Conservation (phyloP, 2,797 vertebrate genomes). For the Schizopygopsis pylzovi region DNA sequence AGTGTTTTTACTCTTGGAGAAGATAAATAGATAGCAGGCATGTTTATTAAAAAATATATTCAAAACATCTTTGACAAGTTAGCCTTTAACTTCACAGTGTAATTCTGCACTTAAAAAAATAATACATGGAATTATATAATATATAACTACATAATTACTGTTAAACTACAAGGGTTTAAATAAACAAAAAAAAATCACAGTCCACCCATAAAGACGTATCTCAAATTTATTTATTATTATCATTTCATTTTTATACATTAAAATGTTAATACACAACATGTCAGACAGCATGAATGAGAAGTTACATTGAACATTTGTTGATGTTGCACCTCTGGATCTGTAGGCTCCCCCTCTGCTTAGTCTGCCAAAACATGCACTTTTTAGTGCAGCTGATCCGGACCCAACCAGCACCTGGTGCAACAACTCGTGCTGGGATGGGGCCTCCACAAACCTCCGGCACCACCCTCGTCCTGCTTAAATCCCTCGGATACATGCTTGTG, state of each 20-base stretch:
- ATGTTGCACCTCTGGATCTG: neutral
- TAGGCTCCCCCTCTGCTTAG: neutral
- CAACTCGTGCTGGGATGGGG: constrained; percentile 61
- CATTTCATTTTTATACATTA: constrained; percentile 42
- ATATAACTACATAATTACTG: no score
- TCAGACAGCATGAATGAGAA: constrained; percentile 36
- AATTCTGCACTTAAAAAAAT: neutral
- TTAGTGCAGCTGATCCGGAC: constrained; percentile 24
- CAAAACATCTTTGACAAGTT: neutral
- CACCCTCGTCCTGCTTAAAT: constrained; percentile 36
- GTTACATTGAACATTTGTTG: constrained; percentile 23
- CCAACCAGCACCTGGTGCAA: constrained; percentile 66
- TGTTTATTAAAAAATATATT: neutral
- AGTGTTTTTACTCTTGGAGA: neutral
- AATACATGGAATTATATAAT: no score
- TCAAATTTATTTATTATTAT: constrained; percentile 1
- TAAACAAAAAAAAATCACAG: no score
- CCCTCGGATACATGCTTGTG: constrained; percentile 68
- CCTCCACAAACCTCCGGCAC: constrained; percentile 25
- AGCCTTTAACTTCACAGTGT: neutral
- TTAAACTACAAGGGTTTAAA: neutral
- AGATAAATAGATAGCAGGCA: neutral
- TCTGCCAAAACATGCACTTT: constrained; percentile 5
- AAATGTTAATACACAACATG: constrained; percentile 32
- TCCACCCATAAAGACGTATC: neutral